A percentile compares a stretch with the other conserved stretches of the same genome.
Evolutionary conservation across 2,888 invertebrate species (phyloP).

Genomic region (Candidula unifasciata): DNA sequence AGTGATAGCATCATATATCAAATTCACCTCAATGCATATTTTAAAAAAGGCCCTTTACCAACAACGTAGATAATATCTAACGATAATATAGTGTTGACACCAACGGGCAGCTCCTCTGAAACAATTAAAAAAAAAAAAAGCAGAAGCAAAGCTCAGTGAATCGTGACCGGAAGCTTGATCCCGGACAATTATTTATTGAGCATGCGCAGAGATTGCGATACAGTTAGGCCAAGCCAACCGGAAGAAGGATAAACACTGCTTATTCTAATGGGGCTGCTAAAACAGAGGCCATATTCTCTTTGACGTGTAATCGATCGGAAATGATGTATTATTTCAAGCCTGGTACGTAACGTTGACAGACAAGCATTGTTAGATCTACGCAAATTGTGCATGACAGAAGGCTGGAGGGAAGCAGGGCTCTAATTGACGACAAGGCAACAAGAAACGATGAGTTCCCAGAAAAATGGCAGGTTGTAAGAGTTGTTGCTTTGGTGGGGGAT

Average conservation of each 20-base stretch:
- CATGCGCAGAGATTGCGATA: conserved; percentile 21
- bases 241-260: conserved; percentile 21
- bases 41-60: no score
- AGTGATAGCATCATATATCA: no score
- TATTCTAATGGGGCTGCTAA: conserved; percentile 26
- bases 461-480: no score
- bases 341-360: neutral
- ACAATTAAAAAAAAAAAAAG: no score
- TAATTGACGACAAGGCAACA: neutral
- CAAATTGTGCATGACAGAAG: conserved; percentile 21
- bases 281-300: conserved; percentile 16
- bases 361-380: neutral
- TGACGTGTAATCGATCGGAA: conserved; percentile 30
- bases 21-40: no score
- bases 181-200: conserved; percentile 15
- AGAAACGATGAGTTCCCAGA: neutral
- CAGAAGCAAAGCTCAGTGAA: neutral
- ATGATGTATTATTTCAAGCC: neutral
- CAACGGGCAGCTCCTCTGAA: no score
- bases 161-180: neutral
- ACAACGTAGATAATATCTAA: no score
- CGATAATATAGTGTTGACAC: no score
- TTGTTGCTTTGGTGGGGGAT: no score
- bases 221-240: conserved; percentile 15
- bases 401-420: neutral